Evolutionary conservation across 2,113 vertebrate species (phyloP).

Genomic region (Erinaceus europaeus): DNA sequence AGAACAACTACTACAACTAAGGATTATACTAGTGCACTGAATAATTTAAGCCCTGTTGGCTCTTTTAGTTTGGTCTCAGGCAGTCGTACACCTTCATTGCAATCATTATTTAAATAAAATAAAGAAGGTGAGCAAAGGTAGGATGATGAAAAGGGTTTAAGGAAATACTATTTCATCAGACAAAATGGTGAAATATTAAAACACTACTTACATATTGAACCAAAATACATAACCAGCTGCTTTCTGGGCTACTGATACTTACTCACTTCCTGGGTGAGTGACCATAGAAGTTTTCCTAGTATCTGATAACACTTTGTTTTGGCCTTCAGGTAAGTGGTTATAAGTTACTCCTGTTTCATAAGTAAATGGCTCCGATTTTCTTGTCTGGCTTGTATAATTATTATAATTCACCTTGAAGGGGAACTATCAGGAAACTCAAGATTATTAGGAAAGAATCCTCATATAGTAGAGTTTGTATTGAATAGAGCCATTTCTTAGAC

Average conservation of each 20-base stretch:
- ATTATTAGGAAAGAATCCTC: not conserved
- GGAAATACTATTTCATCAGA: constrained; percentile 23
- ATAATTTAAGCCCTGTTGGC: not conserved
- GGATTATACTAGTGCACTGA: not conserved
- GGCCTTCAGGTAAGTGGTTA: not conserved
- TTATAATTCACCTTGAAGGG: not conserved
- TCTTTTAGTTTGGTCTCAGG: not conserved
- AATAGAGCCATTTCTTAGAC: not conserved
- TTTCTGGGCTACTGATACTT: not conserved
- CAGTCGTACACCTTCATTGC: not conserved
- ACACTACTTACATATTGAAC: not conserved
- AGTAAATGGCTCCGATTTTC: not conserved
- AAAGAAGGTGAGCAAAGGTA: not conserved
- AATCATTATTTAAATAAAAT: constrained; percentile 27
- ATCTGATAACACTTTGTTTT: not conserved
- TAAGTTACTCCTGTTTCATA: not conserved
- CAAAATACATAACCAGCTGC: not conserved
- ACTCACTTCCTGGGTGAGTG: not conserved
- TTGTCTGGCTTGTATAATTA: not conserved
- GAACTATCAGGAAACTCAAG: not conserved
- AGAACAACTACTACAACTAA: not conserved
- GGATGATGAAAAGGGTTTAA: not conserved
- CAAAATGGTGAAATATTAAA: constrained; percentile 20
- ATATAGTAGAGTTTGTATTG: not conserved
- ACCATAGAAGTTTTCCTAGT: not conserved